phyloP scores from a whole-genome alignment of 2,797 vertebrate species.

The Pelodytes ibericus region DNA sequence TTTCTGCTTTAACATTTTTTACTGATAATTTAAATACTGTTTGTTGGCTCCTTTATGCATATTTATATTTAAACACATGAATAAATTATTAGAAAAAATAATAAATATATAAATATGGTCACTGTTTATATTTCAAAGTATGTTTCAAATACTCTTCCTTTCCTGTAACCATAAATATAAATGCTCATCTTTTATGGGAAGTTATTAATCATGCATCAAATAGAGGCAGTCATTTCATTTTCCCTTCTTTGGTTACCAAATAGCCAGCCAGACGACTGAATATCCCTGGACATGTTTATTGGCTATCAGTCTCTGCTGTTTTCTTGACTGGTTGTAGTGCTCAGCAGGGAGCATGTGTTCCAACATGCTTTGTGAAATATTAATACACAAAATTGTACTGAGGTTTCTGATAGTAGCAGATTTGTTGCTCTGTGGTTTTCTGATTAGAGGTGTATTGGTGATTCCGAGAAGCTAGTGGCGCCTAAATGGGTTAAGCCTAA shows the following conservation, averaged over 20 bases:
- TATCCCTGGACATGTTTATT: conserved; percentile 61
- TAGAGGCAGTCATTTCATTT: conserved; percentile 67
- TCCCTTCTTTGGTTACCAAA: conserved; percentile 61
- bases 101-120: conserved; percentile 24
- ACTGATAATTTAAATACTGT: not conserved
- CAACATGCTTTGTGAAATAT: conserved; percentile 86
- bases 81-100: conserved; percentile 26
- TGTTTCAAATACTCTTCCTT: conserved; percentile 34
- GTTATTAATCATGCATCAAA: conserved; percentile 70
- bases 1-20: too few relatives aligned
- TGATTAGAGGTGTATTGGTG: conserved; percentile 75
- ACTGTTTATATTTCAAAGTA: not conserved
- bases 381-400: conserved; percentile 86
- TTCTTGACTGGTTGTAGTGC: conserved; percentile 65
- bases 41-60: not conserved
- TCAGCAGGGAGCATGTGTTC: conserved; percentile 77
- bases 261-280: conserved; percentile 64
- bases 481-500: conserved; percentile 86
- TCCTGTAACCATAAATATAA: conserved; percentile 63
- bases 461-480: conserved; percentile 87
- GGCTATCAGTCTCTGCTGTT: conserved; percentile 63
- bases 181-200: conserved; percentile 68
- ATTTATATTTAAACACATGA: conserved; percentile 16
- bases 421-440: conserved; percentile 78
- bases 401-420: conserved; percentile 80